Evolutionary conservation across 1,140 invertebrate genomes (phyloP).

Genomic region (Caenorhabditis tropicalis): DNA sequence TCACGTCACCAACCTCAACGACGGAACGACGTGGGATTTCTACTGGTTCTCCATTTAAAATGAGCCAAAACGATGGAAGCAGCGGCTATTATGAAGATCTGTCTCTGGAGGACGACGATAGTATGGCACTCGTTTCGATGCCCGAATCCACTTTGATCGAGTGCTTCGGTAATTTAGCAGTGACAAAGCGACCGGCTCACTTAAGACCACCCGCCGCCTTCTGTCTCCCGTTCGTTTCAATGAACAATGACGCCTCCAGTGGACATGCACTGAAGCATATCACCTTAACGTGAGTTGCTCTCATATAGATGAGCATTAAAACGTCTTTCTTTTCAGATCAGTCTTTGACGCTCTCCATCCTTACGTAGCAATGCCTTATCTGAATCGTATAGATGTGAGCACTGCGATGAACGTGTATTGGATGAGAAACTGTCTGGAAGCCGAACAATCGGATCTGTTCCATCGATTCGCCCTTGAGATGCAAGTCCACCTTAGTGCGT

Average conservation of each 20-base stretch:
- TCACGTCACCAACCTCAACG: too few relatives aligned
- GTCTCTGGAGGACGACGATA: neutral
- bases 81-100: slow-evolving; percentile 17
- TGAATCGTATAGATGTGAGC: neutral
- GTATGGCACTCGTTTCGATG: neutral
- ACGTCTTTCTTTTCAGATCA: neutral
- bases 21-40: neutral
- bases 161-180: slow-evolving; percentile 11
- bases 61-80: slow-evolving; percentile 33
- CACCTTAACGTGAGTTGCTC: slow-evolving; percentile 26
- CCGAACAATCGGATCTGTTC: slow-evolving; percentile 8
- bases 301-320: neutral
- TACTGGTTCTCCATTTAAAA: neutral
- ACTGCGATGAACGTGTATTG: slow-evolving; percentile 21
- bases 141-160: slow-evolving; percentile 10
- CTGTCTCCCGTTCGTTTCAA: slow-evolving; percentile 43
- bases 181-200: neutral
- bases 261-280: slow-evolving; percentile 40
- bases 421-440: slow-evolving; percentile 4
- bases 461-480: slow-evolving; percentile 42
- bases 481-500: slow-evolving; percentile 25
- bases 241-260: slow-evolving; percentile 21
- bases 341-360: slow-evolving; percentile 21
- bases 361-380: slow-evolving; percentile 1
- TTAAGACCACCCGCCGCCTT: slow-evolving; percentile 39